Base-by-base conservation (phyloP, 2,888 invertebrate species). In the Catocala nupta region DNA sequence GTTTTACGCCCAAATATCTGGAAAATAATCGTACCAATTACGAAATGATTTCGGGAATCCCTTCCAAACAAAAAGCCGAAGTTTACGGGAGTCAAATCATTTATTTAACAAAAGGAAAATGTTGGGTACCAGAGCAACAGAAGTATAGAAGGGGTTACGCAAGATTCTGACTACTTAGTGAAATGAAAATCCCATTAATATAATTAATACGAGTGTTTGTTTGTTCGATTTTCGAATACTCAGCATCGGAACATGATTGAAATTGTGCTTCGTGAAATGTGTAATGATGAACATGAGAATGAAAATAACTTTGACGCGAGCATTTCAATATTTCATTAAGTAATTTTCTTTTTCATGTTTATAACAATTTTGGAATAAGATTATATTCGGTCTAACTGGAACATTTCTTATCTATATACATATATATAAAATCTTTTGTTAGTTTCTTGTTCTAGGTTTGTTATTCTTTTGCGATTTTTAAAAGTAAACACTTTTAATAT, bases 21-120 rank as follows among this genome's bases (percentile, higher is more conserved):
- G n/a, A 33, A 12, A 50, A 57, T 42, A 43, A 50, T 36, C 5
- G 25, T 16, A 34, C 8, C 16, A 47, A 52, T 58, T 39, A 45
- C 12, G 39, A 11, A 52, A 48, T 52, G n/a, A 52, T 25, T 58
- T 59, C 12, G 53, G 5, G 25, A 49, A 16, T 25, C 43, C 43
- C 25, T 25, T 55, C 34, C 34, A 49, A 55, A 36, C 54, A 55
- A 55, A 49, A 45, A 43, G 12, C 16, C 25, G 16, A n/a, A 36
- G 33, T 55, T 44, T 33, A 53, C 10, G 47, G 43, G 11, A 43
- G 4, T 33, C 13, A 34, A 55, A 60, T 60, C 36, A 60, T 50
- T 60, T 45, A 45, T 55, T 55, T 1, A 55, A 47, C 52, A 25
- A 47, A 55, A 25, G 58, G 52, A 53, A 59, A 58, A 59, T 39